phyloP scores from a whole-genome alignment of 2,113 vertebrate genomes.

The Hylia prasina region DNA sequence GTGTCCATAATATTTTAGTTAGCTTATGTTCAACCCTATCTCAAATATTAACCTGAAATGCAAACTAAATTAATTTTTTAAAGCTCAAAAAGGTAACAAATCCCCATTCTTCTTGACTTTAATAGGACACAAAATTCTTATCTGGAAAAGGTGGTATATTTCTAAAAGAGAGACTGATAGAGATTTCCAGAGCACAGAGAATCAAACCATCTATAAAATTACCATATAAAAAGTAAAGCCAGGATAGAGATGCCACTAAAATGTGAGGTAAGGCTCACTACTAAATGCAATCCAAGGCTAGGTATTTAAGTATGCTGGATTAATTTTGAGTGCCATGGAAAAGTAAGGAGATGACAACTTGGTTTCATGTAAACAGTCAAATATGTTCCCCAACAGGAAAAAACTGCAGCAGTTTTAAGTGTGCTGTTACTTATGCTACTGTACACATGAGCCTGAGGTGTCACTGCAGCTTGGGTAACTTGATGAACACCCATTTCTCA shows the following conservation, averaged over 20 bases:
- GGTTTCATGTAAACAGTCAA: not conserved
- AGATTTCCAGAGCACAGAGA: not conserved
- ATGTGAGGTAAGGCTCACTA: not conserved
- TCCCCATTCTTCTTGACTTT: not conserved
- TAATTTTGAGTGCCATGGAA: not conserved
- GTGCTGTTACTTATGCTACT: not conserved
- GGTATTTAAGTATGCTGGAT: not conserved
- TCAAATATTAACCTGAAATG: not conserved
- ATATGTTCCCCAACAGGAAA: not conserved
- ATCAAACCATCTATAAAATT: not conserved
- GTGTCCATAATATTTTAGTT: not conserved
- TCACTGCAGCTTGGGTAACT: not conserved
- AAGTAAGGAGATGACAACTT: not conserved
- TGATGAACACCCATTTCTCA: not conserved
- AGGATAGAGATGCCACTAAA: not conserved
- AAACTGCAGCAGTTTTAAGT: not conserved
- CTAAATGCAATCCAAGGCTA: not conserved
- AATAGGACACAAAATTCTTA: not conserved
- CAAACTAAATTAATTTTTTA: not conserved
- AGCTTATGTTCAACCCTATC: not conserved
- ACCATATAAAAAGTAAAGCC: not conserved
- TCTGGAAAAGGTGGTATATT: not conserved
- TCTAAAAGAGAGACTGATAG: not conserved
- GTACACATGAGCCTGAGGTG: not conserved
- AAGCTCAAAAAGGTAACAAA: not conserved